Percentiles rank a stretch among this genome's conserved stretches.
phyloP scores from a whole-genome alignment of 2,113 vertebrate species.

The Delphinus delphis region DNA sequence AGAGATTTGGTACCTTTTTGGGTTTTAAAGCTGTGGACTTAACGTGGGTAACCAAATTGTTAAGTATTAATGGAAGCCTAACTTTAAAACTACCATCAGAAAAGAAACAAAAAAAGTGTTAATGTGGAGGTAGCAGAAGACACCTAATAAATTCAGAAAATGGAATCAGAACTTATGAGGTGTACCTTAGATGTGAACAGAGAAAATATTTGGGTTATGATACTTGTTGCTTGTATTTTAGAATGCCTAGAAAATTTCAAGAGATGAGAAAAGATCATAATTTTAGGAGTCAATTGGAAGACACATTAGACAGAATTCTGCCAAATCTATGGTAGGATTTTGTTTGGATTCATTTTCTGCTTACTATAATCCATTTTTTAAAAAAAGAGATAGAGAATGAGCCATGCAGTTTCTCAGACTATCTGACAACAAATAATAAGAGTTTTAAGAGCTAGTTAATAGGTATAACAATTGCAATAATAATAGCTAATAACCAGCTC shows the following conservation, averaged over 20 bases:
- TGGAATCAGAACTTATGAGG: not conserved
- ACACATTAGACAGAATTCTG: slow-evolving; percentile 10
- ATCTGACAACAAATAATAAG: not conserved
- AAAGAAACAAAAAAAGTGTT: not conserved
- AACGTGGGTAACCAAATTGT: not conserved
- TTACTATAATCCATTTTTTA: not conserved
- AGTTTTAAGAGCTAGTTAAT: not conserved
- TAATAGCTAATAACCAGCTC: not conserved
- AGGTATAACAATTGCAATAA: not conserved
- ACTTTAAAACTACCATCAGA: slow-evolving; percentile 1
- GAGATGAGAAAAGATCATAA: not conserved
- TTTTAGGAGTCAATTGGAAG: slow-evolving; percentile 31
- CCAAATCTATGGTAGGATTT: not conserved
- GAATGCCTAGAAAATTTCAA: slow-evolving; percentile 1
- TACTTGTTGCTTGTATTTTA: not conserved
- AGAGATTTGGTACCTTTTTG: not conserved
- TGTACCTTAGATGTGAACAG: not conserved
- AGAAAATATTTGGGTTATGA: not conserved
- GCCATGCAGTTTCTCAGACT: not conserved
- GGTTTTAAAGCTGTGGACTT: not conserved
- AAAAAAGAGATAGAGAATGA: not conserved
- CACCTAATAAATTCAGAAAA: not conserved
- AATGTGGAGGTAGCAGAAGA: not conserved
- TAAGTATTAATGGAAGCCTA: not conserved
- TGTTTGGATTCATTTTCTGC: not conserved